phyloP scores from a whole-genome alignment of 2,888 invertebrate species.

The Cistogaster globosa region DNA sequence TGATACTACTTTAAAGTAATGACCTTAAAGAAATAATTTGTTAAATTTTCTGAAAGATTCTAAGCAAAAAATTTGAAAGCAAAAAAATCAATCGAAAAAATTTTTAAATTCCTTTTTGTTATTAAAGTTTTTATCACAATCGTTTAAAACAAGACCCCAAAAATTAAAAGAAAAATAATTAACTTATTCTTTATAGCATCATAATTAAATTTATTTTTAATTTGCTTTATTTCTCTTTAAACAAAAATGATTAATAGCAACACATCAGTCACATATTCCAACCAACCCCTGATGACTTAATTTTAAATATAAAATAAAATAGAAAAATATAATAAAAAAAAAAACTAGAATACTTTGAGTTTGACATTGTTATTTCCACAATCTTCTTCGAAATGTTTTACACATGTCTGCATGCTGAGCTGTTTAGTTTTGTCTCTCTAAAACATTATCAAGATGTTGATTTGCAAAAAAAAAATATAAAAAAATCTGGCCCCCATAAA shows the following conservation, averaged over 20 bases:
- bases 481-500: slow-evolving; percentile 35
- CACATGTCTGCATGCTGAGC: slow-evolving; percentile 38
- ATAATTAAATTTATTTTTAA: background rate
- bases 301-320: slow-evolving; percentile 5
- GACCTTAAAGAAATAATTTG: too few relatives aligned
- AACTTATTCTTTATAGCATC: background rate
- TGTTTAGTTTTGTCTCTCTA: slow-evolving; percentile 37
- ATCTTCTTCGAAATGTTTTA: background rate
- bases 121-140: too few relatives aligned
- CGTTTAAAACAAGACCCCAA: too few relatives aligned
- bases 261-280: slow-evolving; percentile 5
- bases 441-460: slow-evolving; percentile 59
- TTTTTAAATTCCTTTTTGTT: too few relatives aligned
- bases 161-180: background rate
- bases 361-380: slow-evolving; percentile 39
- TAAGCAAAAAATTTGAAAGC: too few relatives aligned
- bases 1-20: too few relatives aligned
- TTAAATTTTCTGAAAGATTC: too few relatives aligned
- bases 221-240: slow-evolving; percentile 3
- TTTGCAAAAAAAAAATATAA: slow-evolving; percentile 24
- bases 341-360: slow-evolving; percentile 1
- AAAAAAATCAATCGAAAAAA: too few relatives aligned
- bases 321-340: background rate
- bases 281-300: slow-evolving; percentile 33
- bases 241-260: slow-evolving; percentile 47